These are phyloP conservation scores for Semicossyphus pulcher DNA, from an alignment of 2,113 vertebrate species.

Conservation along the genomic window DNA sequence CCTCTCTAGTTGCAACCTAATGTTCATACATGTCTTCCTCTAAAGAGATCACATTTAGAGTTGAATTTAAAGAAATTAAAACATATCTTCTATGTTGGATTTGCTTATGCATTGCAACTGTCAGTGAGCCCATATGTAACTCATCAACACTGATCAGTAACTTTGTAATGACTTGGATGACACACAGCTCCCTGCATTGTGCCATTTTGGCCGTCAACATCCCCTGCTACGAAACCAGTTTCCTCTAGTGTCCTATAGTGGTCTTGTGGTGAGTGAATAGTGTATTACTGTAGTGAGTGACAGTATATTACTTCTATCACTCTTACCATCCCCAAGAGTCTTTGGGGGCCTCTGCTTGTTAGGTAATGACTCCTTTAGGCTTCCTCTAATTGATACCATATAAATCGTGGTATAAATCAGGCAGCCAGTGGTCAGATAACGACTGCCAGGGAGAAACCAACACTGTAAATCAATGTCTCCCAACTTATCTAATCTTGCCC, in stretches of 20 bases:
- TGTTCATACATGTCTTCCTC: neutral
- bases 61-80: conserved; percentile 16
- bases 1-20: too few species aligned
- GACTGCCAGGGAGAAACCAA: conserved; percentile 79
- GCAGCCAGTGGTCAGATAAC: conserved; percentile 78
- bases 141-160: conserved; percentile 52
- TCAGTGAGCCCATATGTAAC: conserved; percentile 57
- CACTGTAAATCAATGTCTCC: conserved; percentile 77
- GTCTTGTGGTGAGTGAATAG: conserved; percentile 75
- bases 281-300: conserved; percentile 78
- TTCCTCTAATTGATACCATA: conserved; percentile 79
- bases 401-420: conserved; percentile 71
- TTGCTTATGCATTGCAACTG: conserved; percentile 33
- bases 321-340: conserved; percentile 72
- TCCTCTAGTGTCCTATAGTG: conserved; percentile 73
- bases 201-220: conserved; percentile 56
- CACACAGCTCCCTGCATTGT: conserved; percentile 52
- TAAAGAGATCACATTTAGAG: conserved; percentile 6
- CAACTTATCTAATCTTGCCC: conserved; percentile 71
- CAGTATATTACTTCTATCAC: conserved; percentile 80
- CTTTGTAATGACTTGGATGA: conserved; percentile 54
- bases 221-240: conserved; percentile 70
- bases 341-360: conserved; percentile 68
- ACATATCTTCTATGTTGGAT: conserved; percentile 19
- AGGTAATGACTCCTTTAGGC: conserved; percentile 78